Evolutionary conservation across 2,888 invertebrate genomes (phyloP).

Genomic region (Chromoteleia sp.): DNA sequence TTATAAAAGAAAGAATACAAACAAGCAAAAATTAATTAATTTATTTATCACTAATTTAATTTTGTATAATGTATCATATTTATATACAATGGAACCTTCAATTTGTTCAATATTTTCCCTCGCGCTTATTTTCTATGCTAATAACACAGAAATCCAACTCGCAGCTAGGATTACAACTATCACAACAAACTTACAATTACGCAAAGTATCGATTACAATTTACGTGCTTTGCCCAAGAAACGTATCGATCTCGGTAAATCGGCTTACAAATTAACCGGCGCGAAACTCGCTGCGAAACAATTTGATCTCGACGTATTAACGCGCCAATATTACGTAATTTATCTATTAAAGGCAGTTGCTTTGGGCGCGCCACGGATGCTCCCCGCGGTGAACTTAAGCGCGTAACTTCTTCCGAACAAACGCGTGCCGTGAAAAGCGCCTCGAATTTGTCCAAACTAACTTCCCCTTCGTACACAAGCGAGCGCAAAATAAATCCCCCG

Average conservation of each 20-base stretch:
- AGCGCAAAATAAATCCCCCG: constrained; percentile 50
- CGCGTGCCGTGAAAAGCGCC: constrained; percentile 48
- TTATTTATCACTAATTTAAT: no score
- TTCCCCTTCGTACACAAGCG: constrained; percentile 17
- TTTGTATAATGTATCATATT: no score
- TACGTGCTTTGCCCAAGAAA: constrained; percentile 36
- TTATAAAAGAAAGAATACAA: constrained; percentile 15
- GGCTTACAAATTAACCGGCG: constrained; percentile 53
- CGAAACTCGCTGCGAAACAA: constrained; percentile 53
- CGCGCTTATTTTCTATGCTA: constrained; percentile 1
- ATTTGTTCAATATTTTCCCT: neutral
- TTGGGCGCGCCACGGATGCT: no score
- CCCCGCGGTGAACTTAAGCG: constrained; percentile 43
- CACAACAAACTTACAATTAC: constrained; percentile 43
- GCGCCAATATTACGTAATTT: constrained; percentile 55
- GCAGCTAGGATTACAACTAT: constrained; percentile 24
- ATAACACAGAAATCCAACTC: constrained; percentile 12
- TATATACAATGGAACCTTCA: no score
- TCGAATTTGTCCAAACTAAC: constrained; percentile 53
- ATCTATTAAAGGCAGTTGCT: constrained; percentile 41
- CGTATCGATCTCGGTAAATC: constrained; percentile 41
- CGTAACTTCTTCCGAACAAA: constrained; percentile 56
- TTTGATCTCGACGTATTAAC: constrained; percentile 54
- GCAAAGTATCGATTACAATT: constrained; percentile 60
- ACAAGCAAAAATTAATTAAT: no score